Conservation (phyloP, 2,113 vertebrate genomes). For the Blennius ocellaris region DNA sequence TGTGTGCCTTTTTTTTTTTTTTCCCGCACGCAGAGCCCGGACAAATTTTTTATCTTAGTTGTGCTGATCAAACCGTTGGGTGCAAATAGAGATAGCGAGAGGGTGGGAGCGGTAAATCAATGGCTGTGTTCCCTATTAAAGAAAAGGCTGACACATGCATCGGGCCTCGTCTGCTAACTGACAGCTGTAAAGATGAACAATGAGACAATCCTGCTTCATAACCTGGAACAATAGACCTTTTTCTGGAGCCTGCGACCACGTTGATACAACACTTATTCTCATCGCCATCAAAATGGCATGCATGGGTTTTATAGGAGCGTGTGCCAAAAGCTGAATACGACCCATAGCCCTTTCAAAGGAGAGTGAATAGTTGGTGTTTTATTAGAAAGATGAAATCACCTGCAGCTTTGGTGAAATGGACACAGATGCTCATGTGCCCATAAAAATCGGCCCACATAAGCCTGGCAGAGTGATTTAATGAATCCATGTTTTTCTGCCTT, state of each 20-base stretch:
- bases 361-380: slow-evolving; percentile 50
- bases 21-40: slow-evolving; percentile 13
- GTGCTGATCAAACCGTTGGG: slow-evolving; percentile 56
- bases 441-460: slow-evolving; percentile 49
- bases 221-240: slow-evolving; percentile 59
- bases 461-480: slow-evolving; percentile 42
- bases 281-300: slow-evolving; percentile 13
- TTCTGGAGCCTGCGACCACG: slow-evolving; percentile 4
- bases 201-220: slow-evolving; percentile 63
- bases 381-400: slow-evolving; percentile 18
- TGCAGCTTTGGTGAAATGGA: slow-evolving; percentile 30
- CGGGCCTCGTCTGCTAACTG: slow-evolving; percentile 64
- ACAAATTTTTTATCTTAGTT: slow-evolving; percentile 50
- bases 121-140: slow-evolving; percentile 74
- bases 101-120: slow-evolving; percentile 62
- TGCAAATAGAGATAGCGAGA: slow-evolving; percentile 42
- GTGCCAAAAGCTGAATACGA: slow-evolving; percentile 45
- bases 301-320: slow-evolving; percentile 42
- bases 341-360: slow-evolving; percentile 52
- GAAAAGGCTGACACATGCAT: slow-evolving; percentile 67
- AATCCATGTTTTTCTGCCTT: slow-evolving; percentile 30
- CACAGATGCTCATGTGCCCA: slow-evolving; percentile 43
- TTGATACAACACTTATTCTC: slow-evolving; percentile 8
- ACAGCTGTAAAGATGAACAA: slow-evolving; percentile 78
- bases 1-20: not conserved